Base-by-base conservation (phyloP, 2,113 vertebrate species). In the Poecilia latipinna region DNA sequence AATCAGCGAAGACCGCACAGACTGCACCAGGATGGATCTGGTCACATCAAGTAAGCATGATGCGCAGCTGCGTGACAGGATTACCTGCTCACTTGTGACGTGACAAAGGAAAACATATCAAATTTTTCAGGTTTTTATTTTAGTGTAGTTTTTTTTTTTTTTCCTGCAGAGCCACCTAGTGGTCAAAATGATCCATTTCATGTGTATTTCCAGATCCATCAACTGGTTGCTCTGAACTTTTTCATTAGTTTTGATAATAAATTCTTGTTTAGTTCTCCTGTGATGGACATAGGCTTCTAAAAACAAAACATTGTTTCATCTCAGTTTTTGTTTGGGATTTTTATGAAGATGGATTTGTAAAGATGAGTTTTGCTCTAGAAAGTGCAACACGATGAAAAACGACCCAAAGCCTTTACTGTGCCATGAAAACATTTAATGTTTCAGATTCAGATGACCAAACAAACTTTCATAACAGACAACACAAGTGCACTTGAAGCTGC, bases 1-100 rank as follows among this genome's bases (percentile, higher is more conserved):
- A 54, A 87, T 98, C 54, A 94, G 91, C 2, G 63, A 72, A 0
- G 63, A 74, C 28, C 72, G 82, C 1, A 5, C 64, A 0, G 97
- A 99, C 93, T 99, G 98, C 90, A 75, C 92, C 87, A 92, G 95
- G 70, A 95, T 98, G 76, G 74, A 95, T 89, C 95, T 98, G 70
- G 85, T 95, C 63, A 90, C 88, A 86, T 90, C 86, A 85, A 96
- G 97, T 98, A 93, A 66, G 96, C 28, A 37, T 15, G 60, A 22
- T 15, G 29, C 64, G 28, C 19, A 70, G 13, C 31, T 68, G 26
- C 61, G 24, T 44, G 26, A 15, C 29, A 28, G 39, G 8, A 60
- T 12, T 37, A 35, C 29, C 32, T 69, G 26, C 11, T 51, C 17
- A 39, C 70, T 28, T 64, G 32, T 32, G 17, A 57, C 12, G 1